Evolutionary conservation across 2,888 invertebrate genomes (phyloP).

Genomic region (Asteroscopus sphinx): DNA sequence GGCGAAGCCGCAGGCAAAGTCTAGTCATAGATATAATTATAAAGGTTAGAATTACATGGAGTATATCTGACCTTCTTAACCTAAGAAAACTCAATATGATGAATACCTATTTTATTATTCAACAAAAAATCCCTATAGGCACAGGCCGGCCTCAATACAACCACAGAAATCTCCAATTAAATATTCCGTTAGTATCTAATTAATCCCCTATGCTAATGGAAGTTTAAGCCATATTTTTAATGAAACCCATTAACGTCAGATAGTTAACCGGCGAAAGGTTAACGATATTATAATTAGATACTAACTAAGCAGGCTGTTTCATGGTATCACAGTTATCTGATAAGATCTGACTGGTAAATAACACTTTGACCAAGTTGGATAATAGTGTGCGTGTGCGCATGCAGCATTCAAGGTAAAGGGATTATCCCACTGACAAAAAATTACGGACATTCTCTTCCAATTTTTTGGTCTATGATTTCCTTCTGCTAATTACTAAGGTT

Average conservation of each 20-base stretch:
- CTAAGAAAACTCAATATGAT: not conserved
- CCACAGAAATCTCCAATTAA: constrained; percentile 34
- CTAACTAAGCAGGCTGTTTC: constrained; percentile 36
- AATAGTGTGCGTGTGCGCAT: constrained; percentile 26
- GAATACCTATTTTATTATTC: constrained; percentile 1
- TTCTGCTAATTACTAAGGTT: no score
- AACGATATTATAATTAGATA: constrained; percentile 54
- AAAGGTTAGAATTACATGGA: no score
- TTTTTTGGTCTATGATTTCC: not conserved
- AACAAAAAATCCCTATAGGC: not conserved
- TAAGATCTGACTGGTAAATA: constrained; percentile 41
- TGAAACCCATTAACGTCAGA: constrained; percentile 35
- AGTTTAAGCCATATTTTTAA: constrained; percentile 35
- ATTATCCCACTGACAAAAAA: constrained; percentile 2
- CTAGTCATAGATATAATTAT: no score
- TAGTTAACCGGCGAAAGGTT: constrained; percentile 46
- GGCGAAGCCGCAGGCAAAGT: no score
- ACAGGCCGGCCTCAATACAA: constrained; percentile 1
- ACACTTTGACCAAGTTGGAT: constrained; percentile 24
- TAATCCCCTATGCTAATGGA: constrained; percentile 40
- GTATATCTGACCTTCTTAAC: not conserved
- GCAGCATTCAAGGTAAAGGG: constrained; percentile 8
- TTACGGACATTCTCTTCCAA: not conserved
- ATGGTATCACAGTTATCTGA: constrained; percentile 36
- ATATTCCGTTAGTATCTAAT: constrained; percentile 36